Evolutionary conservation across 1,140 invertebrate genomes (phyloP).

Genomic region (Rhopalosiphum padi): DNA sequence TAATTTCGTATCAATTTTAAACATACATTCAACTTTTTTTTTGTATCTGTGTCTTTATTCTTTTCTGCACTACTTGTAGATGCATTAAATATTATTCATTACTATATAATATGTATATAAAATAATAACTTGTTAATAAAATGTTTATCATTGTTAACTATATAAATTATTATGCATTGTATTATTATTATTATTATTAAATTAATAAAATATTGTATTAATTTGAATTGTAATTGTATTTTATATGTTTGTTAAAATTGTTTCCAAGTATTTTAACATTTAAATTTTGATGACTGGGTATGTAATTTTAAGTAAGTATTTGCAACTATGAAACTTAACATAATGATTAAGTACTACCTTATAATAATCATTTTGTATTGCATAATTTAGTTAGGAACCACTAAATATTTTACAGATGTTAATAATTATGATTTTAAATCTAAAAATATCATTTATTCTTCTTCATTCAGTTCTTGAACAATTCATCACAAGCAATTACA

Average conservation of each 20-base stretch:
- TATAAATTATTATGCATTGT: slow-evolving; percentile 55
- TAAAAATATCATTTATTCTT: too few relatives aligned
- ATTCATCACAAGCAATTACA: too few relatives aligned
- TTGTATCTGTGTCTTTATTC: slow-evolving; percentile 15
- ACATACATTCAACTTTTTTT: slow-evolving; percentile 30
- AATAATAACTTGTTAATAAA: slow-evolving; percentile 53
- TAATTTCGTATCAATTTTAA: slow-evolving; percentile 8
- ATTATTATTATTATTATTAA: slow-evolving; percentile 49
- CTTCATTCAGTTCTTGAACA: too few relatives aligned
- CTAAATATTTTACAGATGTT: too few relatives aligned
- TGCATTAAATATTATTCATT: slow-evolving; percentile 27
- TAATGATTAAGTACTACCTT: too few relatives aligned
- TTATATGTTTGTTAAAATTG: too few relatives aligned
- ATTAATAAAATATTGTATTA: slow-evolving; percentile 48
- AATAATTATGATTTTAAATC: too few relatives aligned
- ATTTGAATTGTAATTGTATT: background rate
- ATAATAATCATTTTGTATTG: too few relatives aligned
- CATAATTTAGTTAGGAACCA: too few relatives aligned
- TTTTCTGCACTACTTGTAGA: slow-evolving; percentile 35
- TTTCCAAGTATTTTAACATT: background rate
- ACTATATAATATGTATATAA: slow-evolving; percentile 44
- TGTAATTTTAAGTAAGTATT: too few relatives aligned
- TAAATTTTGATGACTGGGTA: too few relatives aligned
- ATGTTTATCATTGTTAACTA: slow-evolving; percentile 58
- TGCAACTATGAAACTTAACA: too few relatives aligned